Evolutionary conservation across 92 coral and sea anemone species (phyloP), one percentile per base, ranked within the genome.

Genomic region (Porites evermanni): DNA sequence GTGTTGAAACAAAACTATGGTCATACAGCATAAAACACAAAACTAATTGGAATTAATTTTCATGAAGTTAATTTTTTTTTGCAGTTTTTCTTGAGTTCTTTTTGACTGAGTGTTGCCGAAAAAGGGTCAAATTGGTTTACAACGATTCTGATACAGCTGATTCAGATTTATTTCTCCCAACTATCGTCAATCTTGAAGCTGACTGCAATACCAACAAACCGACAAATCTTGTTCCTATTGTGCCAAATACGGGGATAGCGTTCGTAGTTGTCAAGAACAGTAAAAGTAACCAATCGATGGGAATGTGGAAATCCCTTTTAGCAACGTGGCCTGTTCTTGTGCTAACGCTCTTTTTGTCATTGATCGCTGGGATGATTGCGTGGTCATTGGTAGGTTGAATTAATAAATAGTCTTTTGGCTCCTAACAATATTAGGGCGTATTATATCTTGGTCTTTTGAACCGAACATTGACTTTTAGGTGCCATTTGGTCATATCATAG

Each of bases 301-400:
- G 88, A 44, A 81, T 96, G 16, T 21, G 94, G 53, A 79, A 64
- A 67, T 90, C 98, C 10, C 89, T 96, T 16, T 87, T 93, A 52
- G 86, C 91, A 7, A 94, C 98, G 18, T 96, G 98, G 98, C 98
- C 98, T 8, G 98, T 94, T 53, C 83, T 96, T 21, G 86, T 96
- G 11, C 87, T 96, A 0, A 95, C 94, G 26, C 74, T 96, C 77
- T 79, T 94, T 38, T 78, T 96, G 67, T 93, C 98, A 4, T 19
- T 96, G 53, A 61, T 94, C 50, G 94, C 98, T 6, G 98, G 98
- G 32, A 91, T 93, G 14, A 32, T 93, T 3, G 89, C 91, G 3
- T 94, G 98, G 98, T 70, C 80, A 12, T 74, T 93, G 96, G 98
- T 96, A 88, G 23, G 97, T 82, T 47, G 87, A 90, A 91, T 91